Conservation (phyloP, 2,888 invertebrate species). For the Neocrepidodera transversa region DNA sequence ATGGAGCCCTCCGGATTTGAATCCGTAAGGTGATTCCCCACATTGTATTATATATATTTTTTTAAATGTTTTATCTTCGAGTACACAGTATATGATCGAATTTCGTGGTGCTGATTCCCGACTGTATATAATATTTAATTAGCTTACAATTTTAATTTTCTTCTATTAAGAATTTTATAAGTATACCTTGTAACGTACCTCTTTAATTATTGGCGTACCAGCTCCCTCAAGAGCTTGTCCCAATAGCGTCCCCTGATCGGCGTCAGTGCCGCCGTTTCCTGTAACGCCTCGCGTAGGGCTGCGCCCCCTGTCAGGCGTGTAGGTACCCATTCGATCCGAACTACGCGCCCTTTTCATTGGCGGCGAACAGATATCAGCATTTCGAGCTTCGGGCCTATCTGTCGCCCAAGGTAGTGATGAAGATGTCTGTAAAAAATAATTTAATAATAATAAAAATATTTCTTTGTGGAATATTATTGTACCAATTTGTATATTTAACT, state of each 20-base stretch:
- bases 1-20: too few species aligned
- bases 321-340: slow-evolving; percentile 61
- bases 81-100: too few species aligned
- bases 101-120: too few species aligned
- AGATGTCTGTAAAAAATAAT: slow-evolving; percentile 62
- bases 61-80: too few species aligned
- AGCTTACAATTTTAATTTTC: too few species aligned
- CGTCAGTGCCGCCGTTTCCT: slow-evolving; percentile 22
- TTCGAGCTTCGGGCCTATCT: slow-evolving; percentile 57
- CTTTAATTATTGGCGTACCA: slow-evolving; percentile 63
- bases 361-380: slow-evolving; percentile 68
- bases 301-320: slow-evolving; percentile 60
- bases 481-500: too few species aligned
- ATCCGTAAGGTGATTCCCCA: too few species aligned
- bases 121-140: too few species aligned
- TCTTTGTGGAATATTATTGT: too few species aligned
- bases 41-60: too few species aligned
- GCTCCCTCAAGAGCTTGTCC: slow-evolving; percentile 81
- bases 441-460: too few species aligned
- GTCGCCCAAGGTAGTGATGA: slow-evolving; percentile 71
- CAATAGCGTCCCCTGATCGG: slow-evolving; percentile 67
- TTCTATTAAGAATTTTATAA: too few species aligned
- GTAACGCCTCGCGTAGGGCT: slow-evolving; percentile 66
- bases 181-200: slow-evolving; percentile 45
- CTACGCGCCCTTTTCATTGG: slow-evolving; percentile 76